These are phyloP conservation scores for Callinectes sapidus DNA, from an alignment of 2,888 invertebrate genomes.

Conservation along the genomic window DNA sequence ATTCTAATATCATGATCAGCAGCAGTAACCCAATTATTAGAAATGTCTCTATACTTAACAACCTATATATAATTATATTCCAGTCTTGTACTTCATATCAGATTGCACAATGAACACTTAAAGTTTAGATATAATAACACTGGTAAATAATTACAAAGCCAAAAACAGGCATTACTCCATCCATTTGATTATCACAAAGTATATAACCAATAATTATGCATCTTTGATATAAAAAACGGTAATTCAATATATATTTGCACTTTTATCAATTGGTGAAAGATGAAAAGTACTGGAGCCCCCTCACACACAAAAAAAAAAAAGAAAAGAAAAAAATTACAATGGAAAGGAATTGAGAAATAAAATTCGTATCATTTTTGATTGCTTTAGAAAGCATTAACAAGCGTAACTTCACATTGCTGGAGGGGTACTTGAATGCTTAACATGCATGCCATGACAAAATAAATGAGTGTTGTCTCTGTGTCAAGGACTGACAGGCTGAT, in stretches of 20 bases:
- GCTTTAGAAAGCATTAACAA: not conserved
- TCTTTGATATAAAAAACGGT: not conserved
- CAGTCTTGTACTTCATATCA: constrained; percentile 27
- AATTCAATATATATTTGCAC: not conserved
- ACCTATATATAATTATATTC: not conserved
- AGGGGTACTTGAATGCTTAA: not conserved
- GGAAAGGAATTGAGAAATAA: not conserved
- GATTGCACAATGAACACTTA: not conserved
- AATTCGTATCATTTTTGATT: not conserved
- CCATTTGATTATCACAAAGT: not conserved
- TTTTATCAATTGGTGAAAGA: not conserved
- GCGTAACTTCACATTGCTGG: not conserved
- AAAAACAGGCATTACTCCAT: not conserved
- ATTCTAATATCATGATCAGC: not conserved
- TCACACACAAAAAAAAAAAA: not conserved
- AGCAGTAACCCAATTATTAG: not conserved
- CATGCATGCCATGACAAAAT: not conserved
- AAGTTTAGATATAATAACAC: not conserved
- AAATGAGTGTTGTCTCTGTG: not conserved
- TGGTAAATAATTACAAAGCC: not conserved
- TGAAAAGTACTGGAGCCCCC: not conserved
- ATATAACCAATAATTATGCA: not conserved
- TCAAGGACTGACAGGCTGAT: not conserved
- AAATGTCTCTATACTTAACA: not conserved
- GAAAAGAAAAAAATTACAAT: not conserved